Evolutionary conservation across 2,888 invertebrate species (phyloP).

Genomic region (Scaptomyza reducta): DNA sequence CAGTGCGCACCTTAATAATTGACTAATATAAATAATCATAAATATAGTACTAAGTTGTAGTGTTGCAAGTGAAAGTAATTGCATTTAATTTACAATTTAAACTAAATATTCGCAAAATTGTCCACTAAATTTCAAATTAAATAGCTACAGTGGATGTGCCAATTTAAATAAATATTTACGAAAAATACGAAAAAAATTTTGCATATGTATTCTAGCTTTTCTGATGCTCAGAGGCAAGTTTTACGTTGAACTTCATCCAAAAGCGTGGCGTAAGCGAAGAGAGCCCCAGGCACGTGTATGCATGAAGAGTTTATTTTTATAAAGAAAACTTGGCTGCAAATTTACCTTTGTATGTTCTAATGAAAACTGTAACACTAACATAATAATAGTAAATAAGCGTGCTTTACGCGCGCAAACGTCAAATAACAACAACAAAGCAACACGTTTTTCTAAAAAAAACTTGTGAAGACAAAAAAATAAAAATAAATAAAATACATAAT

Average conservation of each 20-base stretch:
- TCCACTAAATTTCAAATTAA: constrained; percentile 18
- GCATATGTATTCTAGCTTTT: constrained; percentile 2
- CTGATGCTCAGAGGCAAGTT: constrained; percentile 5
- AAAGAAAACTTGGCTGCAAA: constrained; percentile 25
- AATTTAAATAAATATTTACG: constrained; percentile 48
- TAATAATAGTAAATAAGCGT: constrained; percentile 39
- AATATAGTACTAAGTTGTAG: constrained; percentile 11
- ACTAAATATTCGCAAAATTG: constrained; percentile 9
- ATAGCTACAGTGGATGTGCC: constrained; percentile 50
- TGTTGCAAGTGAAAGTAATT: constrained; percentile 46
- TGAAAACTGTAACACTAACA: constrained; percentile 56
- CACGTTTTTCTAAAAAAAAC: constrained; percentile 61
- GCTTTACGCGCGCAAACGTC: constrained; percentile 21
- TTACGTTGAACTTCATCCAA: not conserved
- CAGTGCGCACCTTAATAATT: constrained; percentile 43
- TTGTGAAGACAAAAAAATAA: constrained; percentile 32
- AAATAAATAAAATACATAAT: constrained; percentile 33
- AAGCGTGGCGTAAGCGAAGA: constrained; percentile 23
- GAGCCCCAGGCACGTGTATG: constrained; percentile 46
- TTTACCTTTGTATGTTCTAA: constrained; percentile 53
- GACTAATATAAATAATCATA: constrained; percentile 22
- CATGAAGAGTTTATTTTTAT: constrained; percentile 76
- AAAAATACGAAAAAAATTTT: not conserved
- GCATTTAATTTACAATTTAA: constrained; percentile 29
- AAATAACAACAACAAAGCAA: constrained; percentile 46